A percentile compares a stretch with the other conserved stretches of the same genome.
Conservation (phyloP, 1,140 invertebrate species). For the Patella vulgata region DNA sequence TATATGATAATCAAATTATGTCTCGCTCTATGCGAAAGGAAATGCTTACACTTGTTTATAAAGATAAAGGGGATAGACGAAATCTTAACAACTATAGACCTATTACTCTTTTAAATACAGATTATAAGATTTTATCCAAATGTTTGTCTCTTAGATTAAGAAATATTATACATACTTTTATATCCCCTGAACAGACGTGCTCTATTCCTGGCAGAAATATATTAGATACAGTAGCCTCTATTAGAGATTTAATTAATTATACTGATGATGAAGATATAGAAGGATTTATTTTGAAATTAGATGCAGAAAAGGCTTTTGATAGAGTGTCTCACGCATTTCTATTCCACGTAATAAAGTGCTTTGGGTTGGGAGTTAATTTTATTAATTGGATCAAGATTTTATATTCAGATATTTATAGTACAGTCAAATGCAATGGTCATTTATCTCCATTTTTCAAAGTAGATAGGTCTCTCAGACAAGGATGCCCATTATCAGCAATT, state of each 20-base stretch:
- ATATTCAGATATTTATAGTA: slow-evolving; percentile 29
- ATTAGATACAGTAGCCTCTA: slow-evolving; percentile 40
- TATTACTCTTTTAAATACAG: slow-evolving; percentile 38
- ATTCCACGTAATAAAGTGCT: slow-evolving; percentile 23
- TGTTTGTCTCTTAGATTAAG: slow-evolving; percentile 24
- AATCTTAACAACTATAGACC: too few species aligned
- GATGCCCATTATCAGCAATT: too few species aligned
- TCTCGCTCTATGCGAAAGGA: too few species aligned
- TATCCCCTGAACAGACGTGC: slow-evolving; percentile 37
- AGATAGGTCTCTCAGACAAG: slow-evolving; percentile 59
- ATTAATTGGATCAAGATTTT: too few species aligned
- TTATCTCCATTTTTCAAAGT: too few species aligned
- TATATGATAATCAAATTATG: slow-evolving; percentile 23
- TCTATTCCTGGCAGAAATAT: slow-evolving; percentile 29
- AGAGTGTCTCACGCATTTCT: slow-evolving; percentile 35
- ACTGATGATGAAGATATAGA: too few species aligned
- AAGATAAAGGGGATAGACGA: slow-evolving; percentile 24
- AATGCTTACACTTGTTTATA: slow-evolving; percentile 36
- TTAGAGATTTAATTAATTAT: too few species aligned
- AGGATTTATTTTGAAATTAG: too few species aligned
- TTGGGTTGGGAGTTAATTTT: slow-evolving; percentile 30
- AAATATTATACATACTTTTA: slow-evolving; percentile 22
- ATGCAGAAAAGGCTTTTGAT: too few species aligned
- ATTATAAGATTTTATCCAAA: slow-evolving; percentile 43
- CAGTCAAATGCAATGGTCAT: slow-evolving; percentile 38